Conservation (phyloP, 2,888 invertebrate genomes). For the Trichogramma dendrolimi region DNA sequence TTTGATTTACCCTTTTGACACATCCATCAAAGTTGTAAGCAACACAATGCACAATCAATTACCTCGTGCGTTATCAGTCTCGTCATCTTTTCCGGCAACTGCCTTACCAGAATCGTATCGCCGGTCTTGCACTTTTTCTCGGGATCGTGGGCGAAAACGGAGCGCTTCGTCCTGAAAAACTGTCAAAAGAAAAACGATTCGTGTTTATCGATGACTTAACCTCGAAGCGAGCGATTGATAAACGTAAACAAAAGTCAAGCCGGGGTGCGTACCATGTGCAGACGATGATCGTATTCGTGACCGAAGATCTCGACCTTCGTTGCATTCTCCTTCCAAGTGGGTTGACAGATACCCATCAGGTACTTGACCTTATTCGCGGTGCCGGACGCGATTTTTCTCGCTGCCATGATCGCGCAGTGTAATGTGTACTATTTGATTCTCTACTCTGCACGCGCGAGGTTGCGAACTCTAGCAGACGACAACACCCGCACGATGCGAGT, state of each 20-base stretch:
- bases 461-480: too few relatives aligned
- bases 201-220: slow-evolving; percentile 31
- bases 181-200: slow-evolving; percentile 7
- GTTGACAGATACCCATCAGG: slow-evolving; percentile 74
- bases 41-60: slow-evolving; percentile 5
- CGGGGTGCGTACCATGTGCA: slow-evolving; percentile 66
- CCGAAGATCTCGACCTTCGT: slow-evolving; percentile 73
- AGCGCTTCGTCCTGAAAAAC: slow-evolving; percentile 65
- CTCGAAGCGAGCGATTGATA: slow-evolving; percentile 26
- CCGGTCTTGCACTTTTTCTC: slow-evolving; percentile 73
- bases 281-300: slow-evolving; percentile 70
- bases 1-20: too few relatives aligned
- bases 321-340: slow-evolving; percentile 72
- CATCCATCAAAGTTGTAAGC: background rate
- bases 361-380: slow-evolving; percentile 24
- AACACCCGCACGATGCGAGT: too few relatives aligned
- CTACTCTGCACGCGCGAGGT: too few relatives aligned
- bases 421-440: too few relatives aligned
- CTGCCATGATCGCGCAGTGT: background rate
- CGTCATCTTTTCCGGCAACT: slow-evolving; percentile 68
- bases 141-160: slow-evolving; percentile 75
- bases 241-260: slow-evolving; percentile 22
- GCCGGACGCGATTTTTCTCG: background rate
- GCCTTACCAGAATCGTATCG: slow-evolving; percentile 75
- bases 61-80: slow-evolving; percentile 73